These are phyloP conservation scores for Hepsetus odoe DNA, from an alignment of 2,113 vertebrate genomes.

Conservation along the genomic window DNA sequence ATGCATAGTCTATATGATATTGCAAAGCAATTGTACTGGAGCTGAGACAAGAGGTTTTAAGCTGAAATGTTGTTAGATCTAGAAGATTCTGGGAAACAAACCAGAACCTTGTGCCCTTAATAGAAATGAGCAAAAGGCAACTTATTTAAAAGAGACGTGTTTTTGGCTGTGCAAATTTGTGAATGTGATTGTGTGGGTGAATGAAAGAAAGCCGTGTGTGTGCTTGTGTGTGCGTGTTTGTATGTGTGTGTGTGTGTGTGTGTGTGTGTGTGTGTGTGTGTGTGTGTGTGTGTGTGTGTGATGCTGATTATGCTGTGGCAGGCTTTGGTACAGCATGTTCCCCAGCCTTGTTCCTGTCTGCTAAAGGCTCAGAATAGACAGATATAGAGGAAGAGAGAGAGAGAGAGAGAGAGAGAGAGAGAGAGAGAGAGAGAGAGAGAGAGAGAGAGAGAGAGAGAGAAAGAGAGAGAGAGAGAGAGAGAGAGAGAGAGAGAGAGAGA, in stretches of 20 bases:
- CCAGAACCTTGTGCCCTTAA: neutral
- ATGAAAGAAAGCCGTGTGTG: slow-evolving; percentile 16
- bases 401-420: slow-evolving; percentile 8
- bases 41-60: neutral
- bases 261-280: slow-evolving; percentile 6
- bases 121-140: neutral
- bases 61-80: neutral
- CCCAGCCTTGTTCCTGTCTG: slow-evolving; percentile 49
- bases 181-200: slow-evolving; percentile 19
- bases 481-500: slow-evolving; percentile 12
- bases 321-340: slow-evolving; percentile 48
- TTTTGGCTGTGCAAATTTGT: neutral
- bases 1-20: too few relatives aligned
- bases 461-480: slow-evolving; percentile 24
- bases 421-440: too few relatives aligned
- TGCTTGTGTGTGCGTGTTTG: neutral
- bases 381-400: slow-evolving; percentile 33
- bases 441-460: slow-evolving; percentile 39
- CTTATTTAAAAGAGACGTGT: neutral
- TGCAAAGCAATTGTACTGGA: too few relatives aligned
- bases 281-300: slow-evolving; percentile 5
- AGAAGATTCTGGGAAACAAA: neutral
- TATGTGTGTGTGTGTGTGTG: neutral
- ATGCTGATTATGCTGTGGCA: slow-evolving; percentile 20
- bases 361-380: slow-evolving; percentile 55